Base-by-base conservation (phyloP, 37 sponge, comb jelly and placozoan genomes). In the Geodia barretti region DNA sequence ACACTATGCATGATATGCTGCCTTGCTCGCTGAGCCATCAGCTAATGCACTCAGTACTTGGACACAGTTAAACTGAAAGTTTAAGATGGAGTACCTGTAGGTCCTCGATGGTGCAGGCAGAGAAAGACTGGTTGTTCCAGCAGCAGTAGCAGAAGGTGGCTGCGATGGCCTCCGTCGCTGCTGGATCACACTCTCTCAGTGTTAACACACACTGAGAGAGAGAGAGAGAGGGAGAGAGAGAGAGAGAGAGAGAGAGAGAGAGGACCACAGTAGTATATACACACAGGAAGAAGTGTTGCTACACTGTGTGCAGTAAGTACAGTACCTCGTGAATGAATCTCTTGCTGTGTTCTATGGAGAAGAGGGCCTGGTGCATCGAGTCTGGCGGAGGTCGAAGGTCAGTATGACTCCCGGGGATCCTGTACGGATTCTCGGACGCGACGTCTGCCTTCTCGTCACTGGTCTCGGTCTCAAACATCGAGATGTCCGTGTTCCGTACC, bases 81-180 rank as follows among this genome's bases (percentile, higher is more conserved):
- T n/a, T n/a, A n/a, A n/a, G n/a, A n/a, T n/a, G n/a, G n/a, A n/a
- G 37, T 77, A 86, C 87, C 81, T 89, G 83, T 4, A 93, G 82
- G 34, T 93, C 87, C 31, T 86, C 90, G 33, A 93, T 35, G 28
- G 76, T 62, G 41, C 83, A 72, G 70, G 93, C 90, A 38, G 93
- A 93, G 79, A 79, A 82, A 38, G 87, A 77, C 68, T 93, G 86
- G 75, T 86, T 89, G 76, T 86, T 79, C 80, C 85, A 93, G 40
- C 87, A 81, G 39, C 90, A 89, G 87, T 86, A 89, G 68, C 89
- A 89, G 70, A 93, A 75, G 25, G 73, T 82, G 60, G 19, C 24
- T 11, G 79, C 83, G 41, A 93, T 83, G 65, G 93, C 73, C 11
- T 85, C 90, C 73, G 81, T 76, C 0, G 78, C 75, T 8, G 68